Evolutionary conservation across 1,140 invertebrate genomes (phyloP), one percentile per base, ranked within the genome.

Genomic region (Muscidifurax raptorellus): DNA sequence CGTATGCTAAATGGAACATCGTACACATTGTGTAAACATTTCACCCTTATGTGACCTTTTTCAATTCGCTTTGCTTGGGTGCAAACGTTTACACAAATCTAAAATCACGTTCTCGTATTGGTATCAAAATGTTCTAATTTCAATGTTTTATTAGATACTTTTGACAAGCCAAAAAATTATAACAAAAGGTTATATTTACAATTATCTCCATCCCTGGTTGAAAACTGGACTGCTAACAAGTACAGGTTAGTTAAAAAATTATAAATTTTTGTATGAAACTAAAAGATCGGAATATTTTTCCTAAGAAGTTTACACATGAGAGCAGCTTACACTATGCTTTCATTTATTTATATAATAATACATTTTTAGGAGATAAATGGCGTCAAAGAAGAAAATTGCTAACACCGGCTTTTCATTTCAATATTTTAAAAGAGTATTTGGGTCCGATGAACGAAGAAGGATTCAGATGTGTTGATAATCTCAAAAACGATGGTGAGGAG

Each of bases 321-420:
- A 36, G 7, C 10, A 36, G 36, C 10, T 6, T 6, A 32, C 5
- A 32, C 32, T 2, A 2, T 32, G 32, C 5, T 32, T 32, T 32
- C 5, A 67, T 67, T 67, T 27, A 7, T 22, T 1, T 67, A 10
- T 3, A 12, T 30, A 69, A 27, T 12, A n/a, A 28, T 28, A 69
- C 7, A 5, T 27, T 2, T 91, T 36, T 74, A 95, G 97, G 96
- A 64, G 91, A 92, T 13, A 97, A 97, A 92, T 99, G 98, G 97
- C 95, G 95, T 71, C 89, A 91, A 0, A 93, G 97, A 27, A 93
- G 97, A 77, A 98, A 97, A 93, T 93, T 98, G 52, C 90, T 99
- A 0, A 98, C 98, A 0, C 97, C 97, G 1, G 95, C 97, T 1
- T 99, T 99, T 91, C 97, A 99, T 91, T 98, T 98, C 90, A 96